Base-by-base conservation (phyloP, 2,113 vertebrate genomes). In the Puffinus mauretanicus region DNA sequence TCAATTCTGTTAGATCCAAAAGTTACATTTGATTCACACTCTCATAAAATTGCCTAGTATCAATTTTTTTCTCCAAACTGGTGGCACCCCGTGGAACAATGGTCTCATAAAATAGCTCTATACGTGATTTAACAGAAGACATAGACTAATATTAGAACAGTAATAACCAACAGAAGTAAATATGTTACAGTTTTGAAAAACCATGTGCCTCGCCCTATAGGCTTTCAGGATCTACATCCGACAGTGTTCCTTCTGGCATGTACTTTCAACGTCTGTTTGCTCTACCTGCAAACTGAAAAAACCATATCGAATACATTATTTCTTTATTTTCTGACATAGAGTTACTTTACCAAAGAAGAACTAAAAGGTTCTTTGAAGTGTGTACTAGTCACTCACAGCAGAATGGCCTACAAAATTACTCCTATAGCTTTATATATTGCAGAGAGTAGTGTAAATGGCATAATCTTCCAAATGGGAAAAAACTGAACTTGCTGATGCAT, bases 231-330 rank as follows among this genome's bases (percentile, higher is more conserved):
- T 94, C 94, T 91, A 83, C 92, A 89, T 87, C 60, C 44, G 2
- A 94, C 77, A 88, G 40, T 55, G 58, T 20, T 97, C 76, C 96
- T 97, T 86, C 93, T 93, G 96, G 94, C 95, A 96, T 66, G 58
- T 82, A 75, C 86, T 97, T 97, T 90, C 81, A 96, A 96, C 18
- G 36, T 95, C 67, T 97, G 93, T 94, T 96, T 97, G 92, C 81
- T 97, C 81, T 96, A 94, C 95, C 94, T 94, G 90, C 97, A 98
- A 98, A 98, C 72, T 97, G 97, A 98, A 97, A 96, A 97, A 97
- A 97, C 75, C 61, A 69, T 21, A 94, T 26, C 0, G 6, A 96
- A 97, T 88, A 90, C 58, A 90, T 97, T 96, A 97, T 96, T 97
- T 73, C 90, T 97, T 93, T 91, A 75, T 75, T 70, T 95, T 76